Percentiles rank a stretch among this genome's conserved stretches.
Conservation (phyloP, 2,888 invertebrate genomes). For the Lasioglossum calceatum region DNA sequence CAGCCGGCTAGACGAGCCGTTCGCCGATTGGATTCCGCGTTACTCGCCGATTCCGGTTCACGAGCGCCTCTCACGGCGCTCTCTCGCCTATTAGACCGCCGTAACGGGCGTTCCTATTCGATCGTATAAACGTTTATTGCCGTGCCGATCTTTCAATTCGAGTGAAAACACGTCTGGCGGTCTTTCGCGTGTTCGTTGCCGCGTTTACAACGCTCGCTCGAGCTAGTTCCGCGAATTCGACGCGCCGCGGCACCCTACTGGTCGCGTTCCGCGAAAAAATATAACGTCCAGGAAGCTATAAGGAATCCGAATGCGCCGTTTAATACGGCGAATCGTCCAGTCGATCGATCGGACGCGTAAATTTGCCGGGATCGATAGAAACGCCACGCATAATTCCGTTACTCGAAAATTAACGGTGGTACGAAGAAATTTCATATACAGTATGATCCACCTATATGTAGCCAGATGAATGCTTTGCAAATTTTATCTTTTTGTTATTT, state of each 20-base stretch:
- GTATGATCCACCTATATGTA: too few relatives aligned
- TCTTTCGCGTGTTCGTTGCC: conserved; percentile 19
- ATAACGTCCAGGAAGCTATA: conserved; percentile 29
- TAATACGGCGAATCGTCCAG: neutral
- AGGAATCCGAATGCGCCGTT: conserved; percentile 4
- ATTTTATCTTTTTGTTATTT: too few relatives aligned
- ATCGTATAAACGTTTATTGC: conserved; percentile 27
- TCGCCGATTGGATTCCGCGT: conserved; percentile 31
- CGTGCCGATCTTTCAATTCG: conserved; percentile 33
- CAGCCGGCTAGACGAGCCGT: neutral
- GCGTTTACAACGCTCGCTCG: conserved; percentile 20
- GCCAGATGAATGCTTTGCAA: too few relatives aligned
- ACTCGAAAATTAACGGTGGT: neutral
- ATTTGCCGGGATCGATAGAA: conserved; percentile 19
- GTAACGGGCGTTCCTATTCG: conserved; percentile 30
- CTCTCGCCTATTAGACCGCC: conserved; percentile 29
- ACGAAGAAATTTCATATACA: neutral
- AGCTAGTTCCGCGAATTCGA: conserved; percentile 1
- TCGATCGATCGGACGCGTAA: conserved; percentile 38
- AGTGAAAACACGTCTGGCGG: conserved; percentile 18
- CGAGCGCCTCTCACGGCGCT: conserved; percentile 15
- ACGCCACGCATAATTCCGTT: too few relatives aligned
- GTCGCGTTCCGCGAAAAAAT: conserved; percentile 11
- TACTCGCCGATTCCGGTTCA: conserved; percentile 9
- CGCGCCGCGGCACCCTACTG: neutral